These are phyloP conservation scores for Metallyticus violacea DNA, from an alignment of 2,888 invertebrate species.

Conservation along the genomic window DNA sequence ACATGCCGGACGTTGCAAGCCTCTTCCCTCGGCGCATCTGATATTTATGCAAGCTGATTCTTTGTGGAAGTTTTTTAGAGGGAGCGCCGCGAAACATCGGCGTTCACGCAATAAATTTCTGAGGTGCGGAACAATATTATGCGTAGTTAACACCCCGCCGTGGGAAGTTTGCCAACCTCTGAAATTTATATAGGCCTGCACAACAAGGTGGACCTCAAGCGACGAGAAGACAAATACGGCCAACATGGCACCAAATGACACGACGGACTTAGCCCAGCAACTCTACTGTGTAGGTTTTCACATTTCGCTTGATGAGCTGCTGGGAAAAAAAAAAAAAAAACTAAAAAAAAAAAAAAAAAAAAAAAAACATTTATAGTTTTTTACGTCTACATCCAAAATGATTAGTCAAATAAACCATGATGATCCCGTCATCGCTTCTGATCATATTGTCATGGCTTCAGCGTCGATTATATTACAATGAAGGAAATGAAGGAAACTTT, in stretches of 20 bases:
- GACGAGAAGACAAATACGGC: not conserved
- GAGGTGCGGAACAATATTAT: not conserved
- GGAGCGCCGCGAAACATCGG: not conserved
- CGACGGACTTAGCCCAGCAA: not conserved
- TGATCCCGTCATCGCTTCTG: too few species aligned
- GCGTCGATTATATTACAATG: too few species aligned
- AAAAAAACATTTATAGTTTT: too few species aligned
- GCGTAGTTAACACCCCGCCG: not conserved
- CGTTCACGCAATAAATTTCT: not conserved
- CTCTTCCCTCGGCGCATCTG: not conserved
- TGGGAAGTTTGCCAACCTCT: not conserved
- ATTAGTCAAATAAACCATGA: too few species aligned
- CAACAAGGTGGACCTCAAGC: not conserved
- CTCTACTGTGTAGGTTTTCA: not conserved
- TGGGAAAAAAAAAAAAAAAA: too few species aligned
- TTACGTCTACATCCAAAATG: too few species aligned
- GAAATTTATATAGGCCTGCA: not conserved
- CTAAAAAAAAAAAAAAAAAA: too few species aligned
- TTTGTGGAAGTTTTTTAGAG: not conserved
- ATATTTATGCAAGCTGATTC: not conserved
- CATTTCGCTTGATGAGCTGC: too few species aligned
- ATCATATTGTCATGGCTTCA: too few species aligned
- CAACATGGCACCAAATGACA: not conserved
- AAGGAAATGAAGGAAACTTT: too few species aligned
- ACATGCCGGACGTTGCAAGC: not conserved